phyloP scores from a whole-genome alignment of 2,113 vertebrate genomes.

The Ardeotis arabs region DNA sequence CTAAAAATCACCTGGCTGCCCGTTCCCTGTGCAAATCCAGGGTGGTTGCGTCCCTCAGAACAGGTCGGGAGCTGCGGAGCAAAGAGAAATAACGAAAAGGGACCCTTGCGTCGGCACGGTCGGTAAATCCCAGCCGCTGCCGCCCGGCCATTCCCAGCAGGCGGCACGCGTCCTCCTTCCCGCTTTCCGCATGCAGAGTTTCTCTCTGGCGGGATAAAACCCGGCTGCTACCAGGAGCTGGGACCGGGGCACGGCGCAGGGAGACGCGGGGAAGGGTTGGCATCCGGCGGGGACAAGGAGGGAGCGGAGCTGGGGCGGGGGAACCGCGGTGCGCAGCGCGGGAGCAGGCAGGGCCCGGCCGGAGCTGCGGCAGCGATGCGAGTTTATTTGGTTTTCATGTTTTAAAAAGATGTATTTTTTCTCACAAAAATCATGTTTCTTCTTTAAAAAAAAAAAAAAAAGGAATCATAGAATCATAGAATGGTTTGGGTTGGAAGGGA shows the following conservation, averaged over 20 bases:
- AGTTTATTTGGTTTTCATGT: no score
- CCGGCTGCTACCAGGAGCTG: background rate
- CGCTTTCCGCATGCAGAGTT: accelerated
- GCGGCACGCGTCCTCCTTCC: background rate
- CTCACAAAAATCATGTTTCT: no score
- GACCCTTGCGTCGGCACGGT: background rate
- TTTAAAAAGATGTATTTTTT: no score
- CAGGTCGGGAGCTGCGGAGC: background rate
- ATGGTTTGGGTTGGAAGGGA: no score
- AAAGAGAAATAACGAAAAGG: background rate
- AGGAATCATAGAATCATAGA: no score
- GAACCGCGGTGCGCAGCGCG: no score
- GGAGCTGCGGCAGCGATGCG: background rate
- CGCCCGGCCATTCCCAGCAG: background rate
- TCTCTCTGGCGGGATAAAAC: background rate
- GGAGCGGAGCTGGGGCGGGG: accelerated
- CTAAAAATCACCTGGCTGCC: background rate
- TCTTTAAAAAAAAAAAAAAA: no score
- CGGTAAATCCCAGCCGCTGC: background rate
- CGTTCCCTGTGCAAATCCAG: background rate
- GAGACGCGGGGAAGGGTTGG: background rate
- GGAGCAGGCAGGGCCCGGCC: background rate
- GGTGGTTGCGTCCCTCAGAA: background rate
- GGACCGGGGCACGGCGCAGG: accelerated
- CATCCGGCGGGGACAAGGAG: accelerated